Conservation (phyloP, 2,888 invertebrate species). For the Encarsia formosa region DNA sequence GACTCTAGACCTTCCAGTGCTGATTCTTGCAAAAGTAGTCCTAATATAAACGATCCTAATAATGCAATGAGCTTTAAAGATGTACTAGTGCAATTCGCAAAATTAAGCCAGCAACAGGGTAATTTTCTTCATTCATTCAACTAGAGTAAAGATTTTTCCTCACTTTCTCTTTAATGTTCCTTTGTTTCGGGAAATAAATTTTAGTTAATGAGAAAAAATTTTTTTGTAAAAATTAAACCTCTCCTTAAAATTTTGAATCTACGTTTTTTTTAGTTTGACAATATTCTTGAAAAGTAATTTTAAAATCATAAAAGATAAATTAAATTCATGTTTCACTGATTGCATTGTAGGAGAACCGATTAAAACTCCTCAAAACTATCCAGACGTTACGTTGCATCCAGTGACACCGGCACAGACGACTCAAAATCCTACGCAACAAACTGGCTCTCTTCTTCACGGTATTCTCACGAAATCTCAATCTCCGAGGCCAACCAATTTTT, state of each 20-base stretch:
- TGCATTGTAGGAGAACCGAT: conserved; percentile 46
- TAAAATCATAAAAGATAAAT: too few relatives aligned
- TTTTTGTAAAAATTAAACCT: too few relatives aligned
- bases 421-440: conserved; percentile 43
- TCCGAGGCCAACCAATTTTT: conserved; percentile 63
- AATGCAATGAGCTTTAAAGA: conserved; percentile 65
- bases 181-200: too few relatives aligned
- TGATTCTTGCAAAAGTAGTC: conserved; percentile 55
- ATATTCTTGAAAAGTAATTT: too few relatives aligned
- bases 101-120: conserved; percentile 54
- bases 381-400: conserved; percentile 75
- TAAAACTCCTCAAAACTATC: conserved; percentile 65
- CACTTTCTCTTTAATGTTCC: not conserved
- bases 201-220: too few relatives aligned
- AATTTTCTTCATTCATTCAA: conserved; percentile 4
- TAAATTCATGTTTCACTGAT: not conserved
- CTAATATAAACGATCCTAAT: conserved; percentile 46
- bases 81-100: conserved; percentile 71
- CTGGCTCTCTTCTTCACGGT: conserved; percentile 69
- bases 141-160: conserved; percentile 7
- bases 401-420: conserved; percentile 55
- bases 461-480: conserved; percentile 64
- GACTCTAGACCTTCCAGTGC: conserved; percentile 55
- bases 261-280: too few relatives aligned
- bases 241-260: too few relatives aligned